Percentiles rank a stretch among this genome's conserved stretches.
Evolutionary conservation across 1,140 invertebrate species (phyloP).

Genomic region (Carposina sasakii): DNA sequence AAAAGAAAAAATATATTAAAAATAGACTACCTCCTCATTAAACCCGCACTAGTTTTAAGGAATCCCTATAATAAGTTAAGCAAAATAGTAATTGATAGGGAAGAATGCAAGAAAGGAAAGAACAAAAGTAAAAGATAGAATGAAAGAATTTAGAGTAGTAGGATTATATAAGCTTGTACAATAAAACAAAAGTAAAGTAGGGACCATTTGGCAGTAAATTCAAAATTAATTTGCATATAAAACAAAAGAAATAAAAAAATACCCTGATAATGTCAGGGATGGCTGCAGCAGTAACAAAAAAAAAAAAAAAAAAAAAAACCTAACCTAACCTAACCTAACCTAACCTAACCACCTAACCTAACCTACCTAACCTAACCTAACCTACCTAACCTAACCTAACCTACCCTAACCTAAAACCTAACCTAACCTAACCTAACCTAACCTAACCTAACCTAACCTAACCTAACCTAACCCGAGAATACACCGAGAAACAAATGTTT

Average conservation of each 20-base stretch:
- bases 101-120: neutral
- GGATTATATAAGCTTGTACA: neutral
- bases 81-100: neutral
- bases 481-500: neutral
- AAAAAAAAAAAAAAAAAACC: neutral
- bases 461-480: neutral
- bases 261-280: neutral
- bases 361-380: slow-evolving; percentile 24
- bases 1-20: neutral
- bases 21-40: neutral
- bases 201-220: neutral
- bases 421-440: slow-evolving; percentile 1
- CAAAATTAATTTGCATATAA: neutral
- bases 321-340: slow-evolving; percentile 18
- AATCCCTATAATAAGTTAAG: neutral
- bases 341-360: slow-evolving; percentile 22
- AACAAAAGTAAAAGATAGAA: neutral
- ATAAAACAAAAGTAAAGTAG: neutral
- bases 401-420: neutral
- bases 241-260: too few species aligned
- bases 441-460: slow-evolving; percentile 1
- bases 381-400: slow-evolving; percentile 15
- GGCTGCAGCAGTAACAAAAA: neutral
- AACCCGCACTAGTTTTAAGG: neutral
- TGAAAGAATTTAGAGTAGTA: neutral